Evolutionary conservation across 2,888 invertebrate genomes (phyloP), one percentile per base, ranked within the genome.

Genomic region (Diarsia dahlii): DNA sequence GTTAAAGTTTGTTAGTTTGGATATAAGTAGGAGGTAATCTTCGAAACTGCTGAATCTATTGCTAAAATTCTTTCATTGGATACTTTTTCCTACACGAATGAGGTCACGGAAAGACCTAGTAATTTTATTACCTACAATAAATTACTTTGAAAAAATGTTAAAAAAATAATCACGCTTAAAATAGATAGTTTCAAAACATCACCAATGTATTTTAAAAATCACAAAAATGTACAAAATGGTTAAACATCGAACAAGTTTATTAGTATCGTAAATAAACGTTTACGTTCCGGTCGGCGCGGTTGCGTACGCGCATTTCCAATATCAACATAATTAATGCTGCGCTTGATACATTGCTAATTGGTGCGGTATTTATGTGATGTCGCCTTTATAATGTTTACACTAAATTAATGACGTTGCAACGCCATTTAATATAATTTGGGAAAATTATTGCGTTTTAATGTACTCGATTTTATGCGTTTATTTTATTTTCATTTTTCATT

Each of bases 271-370:
- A 86, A 88, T 87, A 85, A 84, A 78, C 80, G 71, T 84, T 85
- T 79, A 87, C 85, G 78, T 86, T 83, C 78, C 75, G 78, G 80
- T 78, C 80, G 68, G 71, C 83, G 77, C 78, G 81, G 76, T 69
- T 82, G 86, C 80, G 81, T 87, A 70, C 82, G 84, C 86, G 81
- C 85, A 76, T 84, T 84, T 87, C 84, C 85, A 87, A 89, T 84
- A 85, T 88, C 87, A 86, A 85, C 76, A 82, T 84, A 84, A 85
- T 89, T 86, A 87, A 86, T 88, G 81, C 81, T 87, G 84, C 74
- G 80, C 78, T 88, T 88, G 88, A 89, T 87, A 89, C 85, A 90
- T 87, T 82, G 80, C 86, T 87, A 89, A 90, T 90, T 90, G 88
- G 86, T 74, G 73, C 80, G 67, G 81, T 84, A 84, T 89, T 90